Conservation (phyloP, 2,113 vertebrate genomes). For the Laticauda colubrina region DNA sequence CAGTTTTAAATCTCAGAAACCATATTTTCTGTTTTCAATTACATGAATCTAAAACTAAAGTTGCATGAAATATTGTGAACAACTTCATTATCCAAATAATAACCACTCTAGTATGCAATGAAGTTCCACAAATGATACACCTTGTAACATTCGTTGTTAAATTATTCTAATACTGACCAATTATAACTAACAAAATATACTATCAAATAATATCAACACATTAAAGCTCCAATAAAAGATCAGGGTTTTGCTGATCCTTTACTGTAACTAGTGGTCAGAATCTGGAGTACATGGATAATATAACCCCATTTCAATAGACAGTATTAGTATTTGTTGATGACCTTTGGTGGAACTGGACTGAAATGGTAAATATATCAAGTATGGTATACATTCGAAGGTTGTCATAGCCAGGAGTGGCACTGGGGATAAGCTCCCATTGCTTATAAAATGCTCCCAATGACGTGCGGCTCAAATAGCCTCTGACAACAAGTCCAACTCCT, state of each 20-base stretch:
- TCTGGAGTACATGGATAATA: neutral
- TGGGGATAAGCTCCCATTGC: too few relatives aligned
- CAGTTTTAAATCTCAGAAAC: neutral
- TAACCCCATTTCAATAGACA: neutral
- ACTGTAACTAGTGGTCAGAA: neutral
- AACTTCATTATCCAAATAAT: neutral
- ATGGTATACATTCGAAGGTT: too few relatives aligned
- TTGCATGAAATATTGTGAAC: neutral
- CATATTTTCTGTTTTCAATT: neutral
- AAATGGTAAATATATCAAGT: neutral
- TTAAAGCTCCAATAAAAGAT: neutral
- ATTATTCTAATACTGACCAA: neutral
- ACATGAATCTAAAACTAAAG: neutral
- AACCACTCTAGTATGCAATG: neutral
- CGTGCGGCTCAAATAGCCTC: too few relatives aligned
- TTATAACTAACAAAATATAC: neutral
- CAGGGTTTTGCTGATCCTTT: neutral
- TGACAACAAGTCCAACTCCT: too few relatives aligned
- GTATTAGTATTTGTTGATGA: neutral
- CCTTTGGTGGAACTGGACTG: neutral
- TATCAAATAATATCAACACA: neutral
- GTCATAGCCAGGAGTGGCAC: too few relatives aligned
- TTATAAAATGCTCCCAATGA: too few relatives aligned
- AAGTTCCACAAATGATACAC: neutral
- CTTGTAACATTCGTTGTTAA: neutral